Evolutionary conservation across 1,140 invertebrate species (phyloP).

Genomic region (Leptinotarsa undecemlineata): DNA sequence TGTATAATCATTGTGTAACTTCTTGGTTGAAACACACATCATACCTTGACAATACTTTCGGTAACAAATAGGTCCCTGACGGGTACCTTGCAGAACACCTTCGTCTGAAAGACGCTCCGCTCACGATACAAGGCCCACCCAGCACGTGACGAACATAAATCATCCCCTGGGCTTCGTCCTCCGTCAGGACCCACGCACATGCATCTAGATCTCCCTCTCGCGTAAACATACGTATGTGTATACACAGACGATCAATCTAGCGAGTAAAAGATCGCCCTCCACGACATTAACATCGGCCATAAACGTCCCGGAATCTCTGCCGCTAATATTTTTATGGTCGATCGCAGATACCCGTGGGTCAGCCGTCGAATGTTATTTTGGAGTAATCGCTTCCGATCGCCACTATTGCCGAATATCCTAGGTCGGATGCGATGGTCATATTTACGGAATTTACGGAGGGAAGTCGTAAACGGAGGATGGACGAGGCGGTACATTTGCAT

Average conservation of each 20-base stretch:
- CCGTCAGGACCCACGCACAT: neutral
- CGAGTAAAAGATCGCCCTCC: slow-evolving; percentile 27
- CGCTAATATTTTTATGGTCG: slow-evolving; percentile 56
- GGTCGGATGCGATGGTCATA: slow-evolving; percentile 10
- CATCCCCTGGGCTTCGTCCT: slow-evolving; percentile 1
- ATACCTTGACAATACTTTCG: no score
- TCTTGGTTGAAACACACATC: no score
- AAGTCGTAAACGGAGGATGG: slow-evolving; percentile 13
- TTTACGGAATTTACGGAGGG: slow-evolving; percentile 4
- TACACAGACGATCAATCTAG: neutral
- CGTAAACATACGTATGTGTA: neutral
- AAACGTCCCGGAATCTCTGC: slow-evolving; percentile 49
- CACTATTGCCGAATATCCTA: slow-evolving; percentile 1
- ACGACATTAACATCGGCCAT: slow-evolving; percentile 42
- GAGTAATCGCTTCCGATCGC: slow-evolving; percentile 52
- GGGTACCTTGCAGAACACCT: neutral
- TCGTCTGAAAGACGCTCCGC: neutral
- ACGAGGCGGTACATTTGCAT: slow-evolving; percentile 12
- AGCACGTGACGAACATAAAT: neutral
- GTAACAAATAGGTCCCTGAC: neutral
- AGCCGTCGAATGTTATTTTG: slow-evolving; percentile 38
- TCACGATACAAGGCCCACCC: neutral
- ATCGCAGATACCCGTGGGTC: slow-evolving; percentile 54
- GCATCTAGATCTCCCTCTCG: neutral
- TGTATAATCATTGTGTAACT: no score